Evolutionary conservation across 1,140 invertebrate genomes (phyloP).

Genomic region (Neodiprion lecontei): DNA sequence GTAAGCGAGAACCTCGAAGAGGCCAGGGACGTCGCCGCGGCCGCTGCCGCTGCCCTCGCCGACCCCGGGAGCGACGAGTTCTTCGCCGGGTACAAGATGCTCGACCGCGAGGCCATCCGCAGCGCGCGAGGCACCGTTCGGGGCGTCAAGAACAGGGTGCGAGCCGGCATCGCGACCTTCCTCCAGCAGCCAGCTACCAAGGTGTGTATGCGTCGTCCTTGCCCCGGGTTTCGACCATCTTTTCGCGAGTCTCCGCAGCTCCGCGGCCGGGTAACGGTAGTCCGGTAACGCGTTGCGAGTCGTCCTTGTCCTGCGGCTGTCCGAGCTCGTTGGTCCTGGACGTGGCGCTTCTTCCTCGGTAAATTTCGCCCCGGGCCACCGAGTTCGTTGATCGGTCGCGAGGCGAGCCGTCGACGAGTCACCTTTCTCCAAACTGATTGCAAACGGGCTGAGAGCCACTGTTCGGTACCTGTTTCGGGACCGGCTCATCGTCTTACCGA

Average conservation of each 20-base stretch:
- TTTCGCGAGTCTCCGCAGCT: not conserved
- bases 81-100: slow-evolving; percentile 83
- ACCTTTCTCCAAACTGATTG: too few species aligned
- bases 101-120: slow-evolving; percentile 77
- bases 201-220: slow-evolving; percentile 59
- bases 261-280: not conserved
- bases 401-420: too few species aligned
- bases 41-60: slow-evolving; percentile 45
- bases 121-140: slow-evolving; percentile 91
- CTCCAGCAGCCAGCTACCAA: slow-evolving; percentile 79
- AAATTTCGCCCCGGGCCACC: not conserved
- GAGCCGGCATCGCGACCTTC: slow-evolving; percentile 93
- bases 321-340: not conserved
- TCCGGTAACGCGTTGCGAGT: not conserved
- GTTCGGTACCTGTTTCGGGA: too few species aligned
- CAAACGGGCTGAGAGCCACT: too few species aligned
- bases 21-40: slow-evolving; percentile 46
- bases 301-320: not conserved
- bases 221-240: slow-evolving; percentile 9
- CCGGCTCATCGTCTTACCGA: too few species aligned
- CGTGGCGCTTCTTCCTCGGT: not conserved
- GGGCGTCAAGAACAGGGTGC: slow-evolving; percentile 91
- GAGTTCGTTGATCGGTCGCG: not conserved
- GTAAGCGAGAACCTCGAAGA: slow-evolving; percentile 64
- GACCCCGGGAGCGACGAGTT: slow-evolving; percentile 69